Conservation (phyloP, 1,140 invertebrate genomes). For the Rhagoletis zephyria region DNA sequence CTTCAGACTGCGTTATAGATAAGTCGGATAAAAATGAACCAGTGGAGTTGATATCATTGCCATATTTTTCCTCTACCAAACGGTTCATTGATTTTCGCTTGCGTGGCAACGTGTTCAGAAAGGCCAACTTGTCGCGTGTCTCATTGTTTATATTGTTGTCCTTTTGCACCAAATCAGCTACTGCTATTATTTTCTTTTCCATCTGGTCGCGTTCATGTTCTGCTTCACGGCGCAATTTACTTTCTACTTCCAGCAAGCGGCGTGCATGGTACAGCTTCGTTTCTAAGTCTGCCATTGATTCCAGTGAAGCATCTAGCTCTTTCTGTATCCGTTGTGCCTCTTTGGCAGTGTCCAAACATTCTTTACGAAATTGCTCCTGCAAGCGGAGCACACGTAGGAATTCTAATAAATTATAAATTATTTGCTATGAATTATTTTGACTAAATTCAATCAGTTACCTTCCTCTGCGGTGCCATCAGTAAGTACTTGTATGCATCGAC, state of each 20-base stretch:
- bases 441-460: slow-evolving; percentile 73
- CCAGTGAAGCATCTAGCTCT: slow-evolving; percentile 79
- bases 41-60: slow-evolving; percentile 72
- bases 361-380: slow-evolving; percentile 81
- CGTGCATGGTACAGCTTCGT: slow-evolving; percentile 84
- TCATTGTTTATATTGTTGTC: slow-evolving; percentile 82
- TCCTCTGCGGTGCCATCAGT: slow-evolving; percentile 80
- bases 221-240: slow-evolving; percentile 77
- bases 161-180: slow-evolving; percentile 82
- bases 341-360: slow-evolving; percentile 79
- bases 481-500: slow-evolving; percentile 79
- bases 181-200: slow-evolving; percentile 83
- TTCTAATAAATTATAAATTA: slow-evolving; percentile 74
- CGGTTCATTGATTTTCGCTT: slow-evolving; percentile 71
- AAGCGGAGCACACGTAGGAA: slow-evolving; percentile 81
- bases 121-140: slow-evolving; percentile 85
- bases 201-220: slow-evolving; percentile 79
- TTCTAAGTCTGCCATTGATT: slow-evolving; percentile 80
- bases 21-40: slow-evolving; percentile 84
- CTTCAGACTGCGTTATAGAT: slow-evolving; percentile 89
- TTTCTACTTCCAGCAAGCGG: slow-evolving; percentile 84
- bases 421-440: background rate
- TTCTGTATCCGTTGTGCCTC: slow-evolving; percentile 80
- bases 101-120: slow-evolving; percentile 77
- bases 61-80: slow-evolving; percentile 72